Evolutionary conservation across 2,888 invertebrate genomes (phyloP).

Genomic region (Eupithecia subfuscata): DNA sequence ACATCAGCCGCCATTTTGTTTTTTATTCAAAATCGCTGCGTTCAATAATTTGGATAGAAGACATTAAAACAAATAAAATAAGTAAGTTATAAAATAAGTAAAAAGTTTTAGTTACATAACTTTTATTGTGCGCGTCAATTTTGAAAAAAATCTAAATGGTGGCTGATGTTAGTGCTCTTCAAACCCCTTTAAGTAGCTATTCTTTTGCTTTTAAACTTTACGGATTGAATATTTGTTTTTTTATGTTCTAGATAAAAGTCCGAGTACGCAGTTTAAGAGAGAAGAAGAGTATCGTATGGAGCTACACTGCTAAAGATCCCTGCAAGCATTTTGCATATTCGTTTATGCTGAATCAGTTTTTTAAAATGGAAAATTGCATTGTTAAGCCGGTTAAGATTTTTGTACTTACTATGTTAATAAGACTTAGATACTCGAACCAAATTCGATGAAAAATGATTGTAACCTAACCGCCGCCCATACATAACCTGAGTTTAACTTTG

Average conservation of each 20-base stretch:
- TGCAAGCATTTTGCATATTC: background rate
- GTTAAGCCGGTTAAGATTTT: background rate
- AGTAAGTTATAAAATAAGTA: too few relatives aligned
- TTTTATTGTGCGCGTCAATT: too few relatives aligned
- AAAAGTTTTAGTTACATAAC: too few relatives aligned
- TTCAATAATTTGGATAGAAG: too few relatives aligned
- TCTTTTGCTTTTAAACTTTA: too few relatives aligned
- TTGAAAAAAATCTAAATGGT: too few relatives aligned
- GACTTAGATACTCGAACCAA: background rate
- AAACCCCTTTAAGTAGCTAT: too few relatives aligned
- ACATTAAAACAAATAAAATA: too few relatives aligned
- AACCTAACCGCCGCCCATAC: background rate
- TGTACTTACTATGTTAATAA: background rate
- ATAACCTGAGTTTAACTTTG: background rate
- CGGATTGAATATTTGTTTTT: too few relatives aligned
- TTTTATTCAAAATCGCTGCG: too few relatives aligned
- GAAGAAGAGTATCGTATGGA: constrained; percentile 11
- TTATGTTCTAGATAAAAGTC: background rate
- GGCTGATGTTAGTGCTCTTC: too few relatives aligned
- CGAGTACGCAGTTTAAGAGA: background rate
- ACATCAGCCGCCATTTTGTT: too few relatives aligned
- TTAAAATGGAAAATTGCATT: constrained; percentile 7
- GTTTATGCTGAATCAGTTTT: background rate
- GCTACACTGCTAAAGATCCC: constrained; percentile 3
- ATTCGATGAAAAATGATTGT: background rate